A percentile compares a stretch with the other conserved stretches of the same genome.
Conservation (phyloP, 1,140 invertebrate species). For the Drosophila mayri region DNA sequence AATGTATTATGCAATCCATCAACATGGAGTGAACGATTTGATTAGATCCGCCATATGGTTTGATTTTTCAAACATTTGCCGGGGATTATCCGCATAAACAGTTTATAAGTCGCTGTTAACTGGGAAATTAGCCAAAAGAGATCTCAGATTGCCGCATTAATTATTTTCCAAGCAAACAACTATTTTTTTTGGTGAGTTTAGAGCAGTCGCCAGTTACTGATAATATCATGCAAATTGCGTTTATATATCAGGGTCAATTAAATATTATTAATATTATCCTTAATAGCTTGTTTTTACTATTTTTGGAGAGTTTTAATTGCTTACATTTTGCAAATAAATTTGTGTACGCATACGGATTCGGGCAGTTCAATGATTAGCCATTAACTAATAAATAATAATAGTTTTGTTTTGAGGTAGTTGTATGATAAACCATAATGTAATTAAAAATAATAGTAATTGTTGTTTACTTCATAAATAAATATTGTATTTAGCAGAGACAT, state of each 20-base stretch:
- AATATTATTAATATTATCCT: conserved; percentile 2
- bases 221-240: conserved; percentile 2
- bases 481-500: neutral
- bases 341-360: no score
- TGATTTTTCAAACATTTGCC: conserved; percentile 34
- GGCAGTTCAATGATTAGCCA: neutral
- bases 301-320: neutral
- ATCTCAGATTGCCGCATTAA: conserved; percentile 9
- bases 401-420: neutral
- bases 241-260: conserved; percentile 12
- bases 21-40: conserved; percentile 36
- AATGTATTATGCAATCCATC: conserved; percentile 49
- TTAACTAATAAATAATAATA: neutral
- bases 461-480: neutral
- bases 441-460: neutral
- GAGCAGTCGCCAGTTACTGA: neutral
- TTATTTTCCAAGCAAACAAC: conserved; percentile 8
- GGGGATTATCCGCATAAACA: conserved; percentile 31
- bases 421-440: neutral
- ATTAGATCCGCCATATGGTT: conserved; percentile 45
- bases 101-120: conserved; percentile 14
- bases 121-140: conserved; percentile 13
- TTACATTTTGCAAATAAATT: neutral
- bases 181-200: neutral
- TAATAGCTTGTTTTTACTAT: conserved; percentile 3